phyloP scores from a whole-genome alignment of 92 coral and sea anemone genomes.

The Palythoa grandis region DNA sequence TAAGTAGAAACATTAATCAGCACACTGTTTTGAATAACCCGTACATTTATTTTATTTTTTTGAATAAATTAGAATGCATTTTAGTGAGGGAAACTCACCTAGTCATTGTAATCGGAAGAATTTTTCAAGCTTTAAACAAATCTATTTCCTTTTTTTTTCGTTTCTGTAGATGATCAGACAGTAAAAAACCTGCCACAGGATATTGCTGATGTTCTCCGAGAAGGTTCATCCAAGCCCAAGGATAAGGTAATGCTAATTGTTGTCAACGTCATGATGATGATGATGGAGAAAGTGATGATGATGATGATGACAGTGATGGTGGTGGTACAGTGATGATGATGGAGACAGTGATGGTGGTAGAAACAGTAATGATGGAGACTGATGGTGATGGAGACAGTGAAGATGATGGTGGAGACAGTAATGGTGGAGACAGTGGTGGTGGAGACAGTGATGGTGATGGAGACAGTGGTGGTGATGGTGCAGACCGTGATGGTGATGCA shows the following conservation, averaged over 20 bases:
- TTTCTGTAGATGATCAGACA: constrained; percentile 19
- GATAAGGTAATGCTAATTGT: constrained; percentile 7
- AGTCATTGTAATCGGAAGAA: neutral
- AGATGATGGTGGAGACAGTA: no score
- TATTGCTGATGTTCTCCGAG: constrained; percentile 17
- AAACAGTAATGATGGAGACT: no score
- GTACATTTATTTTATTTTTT: no score
- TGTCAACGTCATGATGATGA: neutral
- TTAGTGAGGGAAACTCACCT: neutral
- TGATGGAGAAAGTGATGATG: neutral
- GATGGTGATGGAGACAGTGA: neutral
- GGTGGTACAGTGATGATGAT: no score
- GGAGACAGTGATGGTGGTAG: no score
- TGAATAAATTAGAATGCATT: no score
- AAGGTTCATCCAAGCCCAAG: constrained; percentile 17
- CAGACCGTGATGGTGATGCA: no score
- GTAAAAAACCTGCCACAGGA: constrained; percentile 7
- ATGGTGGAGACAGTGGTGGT: no score
- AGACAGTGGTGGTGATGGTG: no score
- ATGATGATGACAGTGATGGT: no score
- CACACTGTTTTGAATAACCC: no score
- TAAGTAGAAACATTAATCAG: no score
- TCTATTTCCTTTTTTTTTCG: neutral
- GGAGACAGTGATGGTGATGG: neutral
- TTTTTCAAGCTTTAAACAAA: neutral